Conservation (phyloP, 2,888 invertebrate genomes). For the Leucozona laternaria region DNA sequence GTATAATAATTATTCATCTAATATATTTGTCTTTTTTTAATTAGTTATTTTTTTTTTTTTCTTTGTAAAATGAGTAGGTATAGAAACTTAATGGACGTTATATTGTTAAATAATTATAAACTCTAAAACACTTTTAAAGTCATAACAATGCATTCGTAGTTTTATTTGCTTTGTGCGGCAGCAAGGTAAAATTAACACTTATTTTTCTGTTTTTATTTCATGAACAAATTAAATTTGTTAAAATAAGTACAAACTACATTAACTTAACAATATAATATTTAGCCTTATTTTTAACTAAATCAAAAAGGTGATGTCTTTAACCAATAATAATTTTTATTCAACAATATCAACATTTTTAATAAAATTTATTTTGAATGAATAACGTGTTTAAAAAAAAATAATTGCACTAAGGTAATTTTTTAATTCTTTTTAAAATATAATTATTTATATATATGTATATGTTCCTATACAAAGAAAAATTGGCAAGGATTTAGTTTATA, state of each 20-base stretch:
- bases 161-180: conserved; percentile 73
- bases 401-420: conserved; percentile 66
- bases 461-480: conserved; percentile 26
- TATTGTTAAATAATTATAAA: conserved; percentile 57
- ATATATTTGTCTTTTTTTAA: conserved; percentile 19
- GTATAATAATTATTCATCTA: conserved; percentile 23
- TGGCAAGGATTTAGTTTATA: conserved; percentile 68
- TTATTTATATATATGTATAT: not conserved
- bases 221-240: conserved; percentile 45
- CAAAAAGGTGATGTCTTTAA: conserved; percentile 29
- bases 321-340: conserved; percentile 3
- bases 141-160: conserved; percentile 63
- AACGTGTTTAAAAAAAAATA: conserved; percentile 41
- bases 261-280: conserved; percentile 34
- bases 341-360: conserved; percentile 54
- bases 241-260: conserved; percentile 71
- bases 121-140: conserved; percentile 30
- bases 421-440: conserved; percentile 24
- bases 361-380: conserved; percentile 31
- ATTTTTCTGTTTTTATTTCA: conserved; percentile 6
- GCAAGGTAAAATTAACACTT: conserved; percentile 43
- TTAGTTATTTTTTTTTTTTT: conserved; percentile 22
- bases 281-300: conserved; percentile 49
- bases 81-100: conserved; percentile 74
- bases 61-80: conserved; percentile 59